These are phyloP conservation scores for Hystrix cristata DNA, from an alignment of 2,113 vertebrate genomes.

Conservation along the genomic window DNA sequence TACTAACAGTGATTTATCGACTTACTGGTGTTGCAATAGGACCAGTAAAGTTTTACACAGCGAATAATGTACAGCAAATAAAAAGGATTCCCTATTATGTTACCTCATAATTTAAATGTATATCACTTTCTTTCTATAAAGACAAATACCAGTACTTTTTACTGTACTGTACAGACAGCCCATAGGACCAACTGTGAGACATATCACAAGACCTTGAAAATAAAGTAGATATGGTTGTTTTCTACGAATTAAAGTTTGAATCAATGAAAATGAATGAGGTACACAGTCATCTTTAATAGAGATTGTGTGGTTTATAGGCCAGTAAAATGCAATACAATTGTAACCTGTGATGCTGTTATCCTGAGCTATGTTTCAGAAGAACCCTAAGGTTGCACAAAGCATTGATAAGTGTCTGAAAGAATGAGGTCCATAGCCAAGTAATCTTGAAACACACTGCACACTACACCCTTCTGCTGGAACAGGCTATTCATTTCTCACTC, in stretches of 20 bases:
- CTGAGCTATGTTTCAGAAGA: neutral
- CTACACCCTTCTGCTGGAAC: fast-evolving
- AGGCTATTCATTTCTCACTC: neutral
- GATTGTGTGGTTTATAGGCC: neutral
- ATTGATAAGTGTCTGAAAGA: neutral
- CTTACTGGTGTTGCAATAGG: neutral
- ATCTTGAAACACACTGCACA: fast-evolving
- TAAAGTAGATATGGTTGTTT: neutral
- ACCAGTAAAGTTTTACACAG: neutral
- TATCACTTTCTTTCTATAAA: slow-evolving; percentile 9
- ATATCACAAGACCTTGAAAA: neutral
- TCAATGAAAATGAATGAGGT: neutral
- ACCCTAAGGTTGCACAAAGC: neutral
- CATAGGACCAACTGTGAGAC: neutral
- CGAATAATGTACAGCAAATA: slow-evolving; percentile 36
- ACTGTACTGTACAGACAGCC: neutral
- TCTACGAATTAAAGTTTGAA: neutral
- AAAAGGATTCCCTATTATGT: neutral
- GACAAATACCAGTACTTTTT: neutral
- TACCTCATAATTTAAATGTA: slow-evolving; percentile 1
- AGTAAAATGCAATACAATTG: neutral
- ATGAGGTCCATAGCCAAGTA: neutral
- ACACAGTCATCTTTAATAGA: neutral
- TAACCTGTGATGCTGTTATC: neutral
- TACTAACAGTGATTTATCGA: neutral